These are phyloP conservation scores for Chloropsis cyanopogon DNA, from an alignment of 2,113 vertebrate species.

Conservation along the genomic window DNA sequence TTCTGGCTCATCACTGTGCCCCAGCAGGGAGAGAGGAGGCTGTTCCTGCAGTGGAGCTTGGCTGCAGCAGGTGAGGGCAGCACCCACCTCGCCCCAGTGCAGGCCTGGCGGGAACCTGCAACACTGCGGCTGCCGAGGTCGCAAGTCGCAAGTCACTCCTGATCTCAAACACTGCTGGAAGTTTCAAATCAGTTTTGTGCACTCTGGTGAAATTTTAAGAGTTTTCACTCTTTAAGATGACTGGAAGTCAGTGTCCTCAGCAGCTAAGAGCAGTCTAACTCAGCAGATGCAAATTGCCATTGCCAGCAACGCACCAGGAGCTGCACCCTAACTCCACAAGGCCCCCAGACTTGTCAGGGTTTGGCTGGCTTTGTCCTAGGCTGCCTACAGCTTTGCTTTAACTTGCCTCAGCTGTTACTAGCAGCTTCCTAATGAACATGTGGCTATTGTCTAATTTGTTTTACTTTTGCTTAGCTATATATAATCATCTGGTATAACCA, in stretches of 20 bases:
- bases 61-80: not conserved
- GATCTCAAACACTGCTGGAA: not conserved
- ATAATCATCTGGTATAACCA: not conserved
- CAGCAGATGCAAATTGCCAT: not conserved
- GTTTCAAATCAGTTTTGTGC: not conserved
- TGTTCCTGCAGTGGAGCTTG: not conserved
- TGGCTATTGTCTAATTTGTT: not conserved
- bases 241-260: fast-evolving
- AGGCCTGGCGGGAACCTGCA: fast-evolving
- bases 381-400: not conserved
- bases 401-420: not conserved
- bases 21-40: fast-evolving
- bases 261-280: not conserved
- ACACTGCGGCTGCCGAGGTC: fast-evolving
- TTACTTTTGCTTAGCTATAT: not conserved
- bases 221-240: not conserved
- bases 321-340: not conserved
- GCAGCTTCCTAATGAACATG: not conserved
- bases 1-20: not conserved
- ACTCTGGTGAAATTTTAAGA: not conserved
- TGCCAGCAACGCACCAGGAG: not conserved
- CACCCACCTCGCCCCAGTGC: fast-evolving
- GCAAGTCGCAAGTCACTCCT: not conserved
- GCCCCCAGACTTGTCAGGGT: not conserved
- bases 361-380: not conserved